phyloP scores from a whole-genome alignment of 2,797 vertebrate genomes.

The Gadopsis marmoratus region DNA sequence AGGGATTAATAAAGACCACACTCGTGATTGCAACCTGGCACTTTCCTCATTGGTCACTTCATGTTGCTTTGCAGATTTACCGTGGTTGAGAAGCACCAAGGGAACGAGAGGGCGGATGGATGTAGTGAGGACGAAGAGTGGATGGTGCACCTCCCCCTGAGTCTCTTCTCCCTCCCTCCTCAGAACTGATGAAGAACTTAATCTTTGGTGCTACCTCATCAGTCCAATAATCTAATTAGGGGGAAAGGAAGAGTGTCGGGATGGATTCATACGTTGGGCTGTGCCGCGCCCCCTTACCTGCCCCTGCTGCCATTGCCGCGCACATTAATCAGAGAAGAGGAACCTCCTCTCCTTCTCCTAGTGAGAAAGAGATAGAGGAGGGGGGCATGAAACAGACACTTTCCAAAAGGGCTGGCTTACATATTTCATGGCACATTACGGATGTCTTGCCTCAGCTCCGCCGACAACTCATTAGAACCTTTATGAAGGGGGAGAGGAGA shows the following conservation, averaged over 20 bases:
- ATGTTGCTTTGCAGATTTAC: conserved; percentile 47
- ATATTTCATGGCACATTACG: conserved; percentile 85
- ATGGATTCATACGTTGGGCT: conserved; percentile 71
- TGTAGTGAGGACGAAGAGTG: conserved; percentile 33
- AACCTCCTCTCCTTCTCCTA: conserved; percentile 56
- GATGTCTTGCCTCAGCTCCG: conserved; percentile 83
- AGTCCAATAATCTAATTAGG: conserved; percentile 82
- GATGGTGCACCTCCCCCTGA: conserved; percentile 33
- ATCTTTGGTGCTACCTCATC: conserved; percentile 81
- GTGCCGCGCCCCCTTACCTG: conserved; percentile 67
- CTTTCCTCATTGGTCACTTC: conserved; percentile 29
- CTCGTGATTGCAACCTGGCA: conserved; percentile 2
- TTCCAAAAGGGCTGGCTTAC: conserved; percentile 79
- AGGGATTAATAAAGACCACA: conserved; percentile 4
- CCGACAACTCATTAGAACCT: conserved; percentile 83
- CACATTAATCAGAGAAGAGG: conserved; percentile 76
- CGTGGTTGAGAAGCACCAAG: conserved; percentile 22
- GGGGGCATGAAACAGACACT: conserved; percentile 58
- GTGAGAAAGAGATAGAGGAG: conserved; percentile 36
- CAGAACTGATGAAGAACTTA: conserved; percentile 81
- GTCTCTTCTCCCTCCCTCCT: conserved; percentile 36
- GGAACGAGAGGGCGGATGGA: conserved; percentile 39
- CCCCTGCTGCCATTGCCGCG: conserved; percentile 57
- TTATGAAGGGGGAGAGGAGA: conserved; percentile 67
- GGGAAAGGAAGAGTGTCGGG: conserved; percentile 72